These are phyloP conservation scores for Crematogaster levior DNA, from an alignment of 2,888 invertebrate species.

Conservation along the genomic window DNA sequence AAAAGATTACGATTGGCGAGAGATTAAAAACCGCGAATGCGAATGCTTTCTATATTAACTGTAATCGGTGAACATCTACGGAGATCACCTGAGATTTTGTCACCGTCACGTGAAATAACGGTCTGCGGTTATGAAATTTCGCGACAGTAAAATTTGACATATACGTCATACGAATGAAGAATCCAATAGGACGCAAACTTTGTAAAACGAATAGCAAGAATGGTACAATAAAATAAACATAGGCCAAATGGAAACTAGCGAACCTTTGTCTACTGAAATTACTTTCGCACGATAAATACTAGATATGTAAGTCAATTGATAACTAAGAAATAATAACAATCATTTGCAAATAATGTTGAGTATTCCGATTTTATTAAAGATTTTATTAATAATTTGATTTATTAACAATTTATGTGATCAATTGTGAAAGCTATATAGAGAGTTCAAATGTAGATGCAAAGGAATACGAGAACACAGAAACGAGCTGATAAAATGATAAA, in stretches of 20 bases:
- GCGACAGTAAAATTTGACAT: conserved; percentile 24
- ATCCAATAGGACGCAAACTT: conserved; percentile 11
- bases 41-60: conserved; percentile 10
- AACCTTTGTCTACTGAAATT: background rate
- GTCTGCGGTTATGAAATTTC: conserved; percentile 39
- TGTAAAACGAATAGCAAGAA: background rate
- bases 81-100: conserved; percentile 22
- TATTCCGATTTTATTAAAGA: background rate
- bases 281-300: background rate
- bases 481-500: conserved; percentile 36
- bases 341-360: background rate
- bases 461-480: conserved; percentile 21
- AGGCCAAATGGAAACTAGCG: background rate
- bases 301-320: background rate
- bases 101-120: conserved; percentile 24
- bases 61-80: background rate
- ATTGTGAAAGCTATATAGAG: background rate
- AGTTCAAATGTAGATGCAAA: conserved; percentile 8
- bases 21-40: conserved; percentile 36
- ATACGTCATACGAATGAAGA: background rate
- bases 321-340: background rate
- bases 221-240: background rate
- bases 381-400: too few relatives aligned
- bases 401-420: background rate
- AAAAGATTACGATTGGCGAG: conserved; percentile 36